A percentile compares a stretch with the other conserved stretches of the same genome.
Conservation (phyloP, 2,888 invertebrate genomes). For the Drosophila aldrichi region DNA sequence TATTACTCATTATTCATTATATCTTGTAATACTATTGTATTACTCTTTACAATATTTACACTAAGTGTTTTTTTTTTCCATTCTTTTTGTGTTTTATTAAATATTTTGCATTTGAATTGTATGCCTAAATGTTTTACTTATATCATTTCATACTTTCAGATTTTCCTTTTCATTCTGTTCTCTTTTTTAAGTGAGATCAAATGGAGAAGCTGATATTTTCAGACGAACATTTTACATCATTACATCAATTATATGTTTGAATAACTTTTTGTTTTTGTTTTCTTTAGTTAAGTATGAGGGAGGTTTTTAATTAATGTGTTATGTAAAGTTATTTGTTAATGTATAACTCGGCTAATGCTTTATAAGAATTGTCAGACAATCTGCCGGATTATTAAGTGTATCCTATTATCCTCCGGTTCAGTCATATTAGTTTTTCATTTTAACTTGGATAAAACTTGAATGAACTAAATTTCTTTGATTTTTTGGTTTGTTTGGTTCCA, state of each 20-base stretch:
- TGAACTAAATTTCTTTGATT: constrained; percentile 30
- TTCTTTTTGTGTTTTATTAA: constrained; percentile 33
- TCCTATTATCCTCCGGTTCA: constrained; percentile 32
- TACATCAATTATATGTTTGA: constrained; percentile 40
- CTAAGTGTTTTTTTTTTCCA: constrained; percentile 67
- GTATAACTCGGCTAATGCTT: constrained; percentile 67
- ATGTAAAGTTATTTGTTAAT: constrained; percentile 59
- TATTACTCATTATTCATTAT: constrained; percentile 27
- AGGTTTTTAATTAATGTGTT: constrained; percentile 35
- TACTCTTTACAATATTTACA: constrained; percentile 81
- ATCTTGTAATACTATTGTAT: constrained; percentile 61
- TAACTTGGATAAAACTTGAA: constrained; percentile 21
- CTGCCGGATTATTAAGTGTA: constrained; percentile 29
- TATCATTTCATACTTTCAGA: constrained; percentile 24
- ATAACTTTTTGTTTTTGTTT: constrained; percentile 44
- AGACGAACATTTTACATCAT: constrained; percentile 69
- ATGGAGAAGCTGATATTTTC: constrained; percentile 76
- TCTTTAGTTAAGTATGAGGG: constrained; percentile 26
- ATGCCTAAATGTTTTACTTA: constrained; percentile 50
- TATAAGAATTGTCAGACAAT: constrained; percentile 60
- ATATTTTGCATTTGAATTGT: constrained; percentile 44
- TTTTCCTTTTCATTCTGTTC: constrained; percentile 33
- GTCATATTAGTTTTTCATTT: constrained; percentile 32
- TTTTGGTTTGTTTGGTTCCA: constrained; percentile 28
- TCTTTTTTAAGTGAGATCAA: constrained; percentile 70